Evolutionary conservation across 2,888 invertebrate genomes (phyloP), one percentile per base, ranked within the genome.

Genomic region (Chouioia cunea): DNA sequence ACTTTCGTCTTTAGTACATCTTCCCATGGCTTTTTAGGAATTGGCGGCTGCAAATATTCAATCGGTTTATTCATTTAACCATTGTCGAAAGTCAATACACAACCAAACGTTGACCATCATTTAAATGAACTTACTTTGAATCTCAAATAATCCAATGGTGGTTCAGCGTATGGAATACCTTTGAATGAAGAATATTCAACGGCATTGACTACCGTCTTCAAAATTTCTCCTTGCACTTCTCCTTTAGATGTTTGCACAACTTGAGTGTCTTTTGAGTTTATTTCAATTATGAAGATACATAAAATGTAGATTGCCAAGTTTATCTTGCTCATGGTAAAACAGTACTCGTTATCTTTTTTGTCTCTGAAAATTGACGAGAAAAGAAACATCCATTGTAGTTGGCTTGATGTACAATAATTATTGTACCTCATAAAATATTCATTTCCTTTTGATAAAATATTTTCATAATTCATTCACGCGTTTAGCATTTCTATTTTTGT

Each of bases 151-250:
- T 77, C 78, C 4, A 77, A 0, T 15, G 79, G 79, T 12, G 80
- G 73, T 56, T 77, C 73, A 0, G 75, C 81, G 53, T 77, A 81
- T 15, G 77, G 79, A 27, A 81, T 80, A n/a, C 80, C 80, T 60
- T 69, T 77, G 48, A 80, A 82, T 2, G 78, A 59, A 6, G 77
- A 73, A 63, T 77, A 80, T 15, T 59, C 23, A 6, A 70, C 46
- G 2, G 67, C 60, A 10, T 73, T 59, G 16, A 66, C 48, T 4
- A 76, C 44, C 2, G 80, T 80, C 0, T 46, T 56, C 8, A 76
- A 66, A 44, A 79, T 62, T 59, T 75, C 76, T 18, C 80, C 80
- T 50, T 73, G 78, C 15, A 81, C 77, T 2, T 73, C 70, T 57
- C 81, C 80, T 22, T 70, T 76, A 4, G 67, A 59, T 10, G 79